Conservation (phyloP, 2,797 vertebrate species). For the Etheostoma nigrum region DNA sequence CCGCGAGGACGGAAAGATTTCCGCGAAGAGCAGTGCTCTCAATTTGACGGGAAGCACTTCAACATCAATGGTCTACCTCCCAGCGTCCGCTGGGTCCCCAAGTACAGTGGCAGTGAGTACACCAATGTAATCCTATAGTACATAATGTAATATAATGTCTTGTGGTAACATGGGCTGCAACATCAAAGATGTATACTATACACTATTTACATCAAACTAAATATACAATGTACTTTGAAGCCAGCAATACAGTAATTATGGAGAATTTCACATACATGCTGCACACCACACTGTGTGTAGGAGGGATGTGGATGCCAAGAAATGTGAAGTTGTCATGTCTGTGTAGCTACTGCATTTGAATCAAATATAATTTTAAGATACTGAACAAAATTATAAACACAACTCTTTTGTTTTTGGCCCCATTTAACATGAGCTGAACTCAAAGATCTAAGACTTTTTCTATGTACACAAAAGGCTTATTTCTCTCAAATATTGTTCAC, state of each 20-base stretch:
- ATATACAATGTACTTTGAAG: constrained; percentile 6
- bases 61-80: constrained; percentile 96
- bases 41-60: constrained; percentile 96
- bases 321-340: neutral
- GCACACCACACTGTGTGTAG: constrained; percentile 6
- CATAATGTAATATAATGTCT: neutral
- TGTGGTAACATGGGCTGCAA: neutral
- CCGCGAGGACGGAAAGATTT: constrained; percentile 92
- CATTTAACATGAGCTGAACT: no score
- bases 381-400: no score
- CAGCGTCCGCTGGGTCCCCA: constrained; percentile 95
- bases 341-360: neutral
- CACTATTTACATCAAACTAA: constrained; percentile 6
- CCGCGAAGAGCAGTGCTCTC: constrained; percentile 94
- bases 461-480: no score
- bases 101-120: constrained; percentile 97
- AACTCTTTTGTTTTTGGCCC: no score
- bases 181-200: constrained; percentile 24
- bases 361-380: neutral
- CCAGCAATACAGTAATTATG: constrained; percentile 5
- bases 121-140: neutral
- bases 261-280: constrained; percentile 14
- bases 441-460: no score
- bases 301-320: neutral
- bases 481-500: no score